Percentiles rank a stretch among this genome's conserved stretches.
Conservation (phyloP, 2,113 vertebrate species). For the Pseudorasbora parva region DNA sequence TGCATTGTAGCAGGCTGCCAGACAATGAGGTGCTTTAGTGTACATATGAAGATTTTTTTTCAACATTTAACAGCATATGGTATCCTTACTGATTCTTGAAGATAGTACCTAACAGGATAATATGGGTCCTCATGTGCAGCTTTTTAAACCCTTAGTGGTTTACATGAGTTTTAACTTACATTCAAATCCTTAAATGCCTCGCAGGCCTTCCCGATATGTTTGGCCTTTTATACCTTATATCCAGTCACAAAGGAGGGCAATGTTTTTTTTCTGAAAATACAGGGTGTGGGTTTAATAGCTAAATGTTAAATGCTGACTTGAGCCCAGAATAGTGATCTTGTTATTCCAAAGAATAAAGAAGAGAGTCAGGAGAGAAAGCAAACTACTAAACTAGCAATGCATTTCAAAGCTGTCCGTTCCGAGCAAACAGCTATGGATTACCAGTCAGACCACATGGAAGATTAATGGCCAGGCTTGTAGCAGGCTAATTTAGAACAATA, state of each 20-base stretch:
- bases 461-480: slow-evolving; percentile 94
- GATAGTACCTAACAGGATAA: slow-evolving; percentile 21
- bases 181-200: slow-evolving; percentile 16
- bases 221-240: not conserved
- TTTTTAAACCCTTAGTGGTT: slow-evolving; percentile 27
- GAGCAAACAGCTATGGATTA: slow-evolving; percentile 92
- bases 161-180: slow-evolving; percentile 6
- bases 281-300: slow-evolving; percentile 76
- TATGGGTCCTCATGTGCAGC: slow-evolving; percentile 12
- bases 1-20: not conserved
- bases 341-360: slow-evolving; percentile 72
- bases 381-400: slow-evolving; percentile 68
- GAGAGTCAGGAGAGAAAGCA: slow-evolving; percentile 49
- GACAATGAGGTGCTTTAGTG: slow-evolving; percentile 30
- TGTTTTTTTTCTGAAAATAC: slow-evolving; percentile 48
- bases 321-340: slow-evolving; percentile 79
- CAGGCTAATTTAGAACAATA: slow-evolving; percentile 97
- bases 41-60: too few species aligned
- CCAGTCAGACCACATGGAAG: slow-evolving; percentile 88
- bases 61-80: too few species aligned
- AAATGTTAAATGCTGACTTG: slow-evolving; percentile 85
- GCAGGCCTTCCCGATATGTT: not conserved
- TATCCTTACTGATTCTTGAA: slow-evolving; percentile 17
- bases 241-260: not conserved
- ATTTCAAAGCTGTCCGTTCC: slow-evolving; percentile 79